Base-by-base conservation (phyloP, 2,113 vertebrate genomes). In the Panthera uncia region DNA sequence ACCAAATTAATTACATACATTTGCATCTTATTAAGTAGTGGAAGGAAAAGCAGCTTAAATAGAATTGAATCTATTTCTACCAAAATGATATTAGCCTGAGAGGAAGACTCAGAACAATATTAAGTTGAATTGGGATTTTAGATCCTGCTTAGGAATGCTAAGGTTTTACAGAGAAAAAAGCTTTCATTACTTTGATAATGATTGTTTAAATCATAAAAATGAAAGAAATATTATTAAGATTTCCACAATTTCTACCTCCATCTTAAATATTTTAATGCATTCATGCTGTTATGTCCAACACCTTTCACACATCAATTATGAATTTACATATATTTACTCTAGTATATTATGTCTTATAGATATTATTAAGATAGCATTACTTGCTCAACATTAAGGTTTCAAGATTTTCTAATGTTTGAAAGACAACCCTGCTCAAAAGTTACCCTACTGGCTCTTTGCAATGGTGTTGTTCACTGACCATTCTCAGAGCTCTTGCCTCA, bases 1-100 rank as follows among this genome's bases (percentile, higher is more conserved):
- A 76, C 94, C 94, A 93, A 96, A 94, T 88, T 84, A 85, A 91
- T 96, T 89, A 91, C 85, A 89, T 91, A 80, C 15, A 96, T 97
- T 98, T 98, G 95, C 95, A 98, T 97, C 45, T 95, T 89, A 89
- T 97, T 97, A 97, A 98, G 73, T 89, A 89, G 55, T 85, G 13
- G 85, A 33, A 91, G 94, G 55, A 85, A 91, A 94, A 89, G 82
- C 73, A 92, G 76, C 63, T 93, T 95, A 92, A 91, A 55, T 63
- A 63, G 45, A 93, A 91, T 73, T 85, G 79, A 31, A 66, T 96
- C 16, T 74, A 41, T 87, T 96, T 96, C 88, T 96, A 94, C 61
- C 63, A 41, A 80, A 96, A 86, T 96, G 52, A 97, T 89, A 82
- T 82, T 81, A 61, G 27, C 55, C 61, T 85, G 29, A 76, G 29